Evolutionary conservation across 2,888 invertebrate genomes (phyloP).

Genomic region (Trypoxylon attenuatum): DNA sequence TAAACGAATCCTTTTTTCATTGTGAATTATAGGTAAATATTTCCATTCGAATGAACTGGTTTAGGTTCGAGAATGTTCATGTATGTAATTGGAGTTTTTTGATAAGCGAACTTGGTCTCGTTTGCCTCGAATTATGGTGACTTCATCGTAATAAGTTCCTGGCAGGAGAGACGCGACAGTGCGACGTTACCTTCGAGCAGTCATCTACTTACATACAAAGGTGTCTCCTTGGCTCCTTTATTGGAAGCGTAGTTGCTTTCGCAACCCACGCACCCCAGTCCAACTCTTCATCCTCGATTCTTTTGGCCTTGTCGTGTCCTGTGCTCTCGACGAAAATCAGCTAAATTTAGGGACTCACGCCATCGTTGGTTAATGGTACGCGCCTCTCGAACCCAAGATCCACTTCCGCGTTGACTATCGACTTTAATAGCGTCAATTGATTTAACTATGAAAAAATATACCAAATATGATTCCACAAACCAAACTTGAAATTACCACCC

Average conservation of each 20-base stretch:
- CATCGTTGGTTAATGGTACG: not conserved
- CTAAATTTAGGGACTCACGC: not conserved
- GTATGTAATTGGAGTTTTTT: no score
- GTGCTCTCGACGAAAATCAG: not conserved
- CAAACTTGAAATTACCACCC: no score
- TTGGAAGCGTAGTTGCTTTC: constrained; percentile 35
- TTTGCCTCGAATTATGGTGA: not conserved
- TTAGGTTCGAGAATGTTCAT: no score
- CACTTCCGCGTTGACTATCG: no score
- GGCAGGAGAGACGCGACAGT: not conserved
- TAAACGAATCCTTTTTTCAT: no score
- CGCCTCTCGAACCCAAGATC: no score
- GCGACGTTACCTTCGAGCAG: not conserved
- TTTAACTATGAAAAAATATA: no score
- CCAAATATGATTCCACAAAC: no score
- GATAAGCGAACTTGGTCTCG: not conserved
- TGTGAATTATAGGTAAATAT: no score
- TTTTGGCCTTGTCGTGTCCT: constrained; percentile 18
- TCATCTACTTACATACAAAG: constrained; percentile 6
- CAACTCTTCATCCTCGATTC: constrained; percentile 32
- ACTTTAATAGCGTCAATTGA: no score
- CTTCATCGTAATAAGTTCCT: not conserved
- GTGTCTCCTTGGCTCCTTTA: constrained; percentile 39
- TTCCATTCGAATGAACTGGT: no score
- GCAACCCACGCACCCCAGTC: constrained; percentile 45